Evolutionary conservation across 2,797 vertebrate species (phyloP).

Genomic region (Parauchenoglanis punctatus): DNA sequence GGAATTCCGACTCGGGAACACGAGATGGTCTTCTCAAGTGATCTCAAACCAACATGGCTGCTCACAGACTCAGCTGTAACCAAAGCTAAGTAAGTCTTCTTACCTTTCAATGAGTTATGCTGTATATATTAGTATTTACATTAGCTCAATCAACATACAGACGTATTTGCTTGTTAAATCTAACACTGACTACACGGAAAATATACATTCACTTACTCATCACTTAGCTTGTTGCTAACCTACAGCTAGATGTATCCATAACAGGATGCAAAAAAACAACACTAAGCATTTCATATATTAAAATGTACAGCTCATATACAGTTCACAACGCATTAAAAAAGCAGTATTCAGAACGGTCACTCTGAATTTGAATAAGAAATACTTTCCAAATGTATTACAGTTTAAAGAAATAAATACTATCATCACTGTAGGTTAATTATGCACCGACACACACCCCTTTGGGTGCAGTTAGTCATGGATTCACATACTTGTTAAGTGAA

Average conservation of each 20-base stretch:
- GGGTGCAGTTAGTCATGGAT: constrained; percentile 10
- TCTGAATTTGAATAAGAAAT: neutral
- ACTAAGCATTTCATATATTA: neutral
- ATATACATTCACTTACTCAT: neutral
- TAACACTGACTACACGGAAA: neutral
- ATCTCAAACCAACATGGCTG: neutral
- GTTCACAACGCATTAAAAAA: neutral
- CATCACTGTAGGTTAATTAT: constrained; percentile 20
- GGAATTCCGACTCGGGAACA: neutral
- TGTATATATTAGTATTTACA: no score
- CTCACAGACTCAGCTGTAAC: neutral
- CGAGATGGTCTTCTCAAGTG: neutral
- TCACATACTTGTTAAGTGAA: constrained; percentile 7
- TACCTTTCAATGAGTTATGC: neutral
- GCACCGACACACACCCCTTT: neutral
- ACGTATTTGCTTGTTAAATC: neutral
- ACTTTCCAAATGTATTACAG: neutral
- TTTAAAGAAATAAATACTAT: constrained; percentile 7
- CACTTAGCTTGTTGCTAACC: no score
- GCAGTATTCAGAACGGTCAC: neutral
- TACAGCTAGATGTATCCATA: neutral
- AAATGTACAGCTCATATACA: neutral
- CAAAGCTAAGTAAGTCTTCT: no score
- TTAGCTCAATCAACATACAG: no score
- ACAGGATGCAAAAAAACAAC: neutral